phyloP scores from a whole-genome alignment of 2,888 invertebrate genomes.

The Agonopterix heracliana region DNA sequence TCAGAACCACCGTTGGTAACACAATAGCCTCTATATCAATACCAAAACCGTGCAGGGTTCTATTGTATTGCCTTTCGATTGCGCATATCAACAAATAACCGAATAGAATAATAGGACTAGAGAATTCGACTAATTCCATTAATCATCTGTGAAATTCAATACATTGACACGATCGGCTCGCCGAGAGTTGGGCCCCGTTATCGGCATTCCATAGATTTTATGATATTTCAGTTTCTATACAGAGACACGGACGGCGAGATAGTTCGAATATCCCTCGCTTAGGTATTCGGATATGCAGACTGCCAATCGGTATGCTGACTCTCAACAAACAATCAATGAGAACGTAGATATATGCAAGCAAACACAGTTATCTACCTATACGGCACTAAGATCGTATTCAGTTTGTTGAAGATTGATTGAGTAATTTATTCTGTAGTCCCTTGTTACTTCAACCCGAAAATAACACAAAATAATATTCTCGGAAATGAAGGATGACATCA shows the following conservation, averaged over 20 bases:
- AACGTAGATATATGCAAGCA: conserved; percentile 33
- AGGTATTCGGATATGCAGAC: conserved; percentile 66
- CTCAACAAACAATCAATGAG: conserved; percentile 16
- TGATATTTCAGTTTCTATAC: conserved; percentile 59
- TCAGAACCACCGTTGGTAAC: too few relatives aligned
- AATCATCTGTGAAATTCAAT: conserved; percentile 73
- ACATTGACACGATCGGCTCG: conserved; percentile 57
- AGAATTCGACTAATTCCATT: conserved; percentile 63
- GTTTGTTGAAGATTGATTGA: not conserved
- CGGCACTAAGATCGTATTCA: too few relatives aligned
- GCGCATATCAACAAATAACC: conserved; percentile 2
- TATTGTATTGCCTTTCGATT: conserved; percentile 1
- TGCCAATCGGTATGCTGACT: conserved; percentile 51
- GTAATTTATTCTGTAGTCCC: not conserved
- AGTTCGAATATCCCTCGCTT: conserved; percentile 55
- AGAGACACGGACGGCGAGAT: conserved; percentile 35
- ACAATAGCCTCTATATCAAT: too few relatives aligned
- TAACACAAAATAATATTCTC: not conserved
- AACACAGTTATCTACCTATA: too few relatives aligned
- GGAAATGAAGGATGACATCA: conserved; percentile 1
- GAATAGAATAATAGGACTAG: conserved; percentile 9
- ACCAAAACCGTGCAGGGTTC: not conserved
- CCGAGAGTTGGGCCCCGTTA: conserved; percentile 36
- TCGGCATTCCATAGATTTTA: conserved; percentile 56
- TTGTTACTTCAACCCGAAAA: too few relatives aligned